Evolutionary conservation across 2,113 vertebrate species (phyloP).

Genomic region (Ovibos moschatus): DNA sequence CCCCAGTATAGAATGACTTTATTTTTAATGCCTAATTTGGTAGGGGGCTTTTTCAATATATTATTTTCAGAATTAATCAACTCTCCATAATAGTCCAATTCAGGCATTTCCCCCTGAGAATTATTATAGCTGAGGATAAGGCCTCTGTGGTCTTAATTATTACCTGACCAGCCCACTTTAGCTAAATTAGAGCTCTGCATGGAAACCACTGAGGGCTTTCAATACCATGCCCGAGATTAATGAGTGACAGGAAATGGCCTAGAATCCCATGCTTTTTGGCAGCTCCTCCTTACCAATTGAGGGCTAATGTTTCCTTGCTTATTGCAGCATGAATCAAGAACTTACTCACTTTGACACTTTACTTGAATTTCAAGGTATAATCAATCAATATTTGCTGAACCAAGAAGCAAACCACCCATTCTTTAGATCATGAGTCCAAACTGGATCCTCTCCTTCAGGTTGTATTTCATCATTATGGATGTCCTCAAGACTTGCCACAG

Average conservation of each 20-base stretch:
- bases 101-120: neutral
- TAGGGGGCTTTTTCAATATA: neutral
- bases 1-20: neutral
- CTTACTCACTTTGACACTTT: neutral
- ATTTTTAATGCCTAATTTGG: neutral
- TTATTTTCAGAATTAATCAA: neutral
- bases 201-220: neutral
- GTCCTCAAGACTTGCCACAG: neutral
- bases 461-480: neutral
- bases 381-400: neutral
- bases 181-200: neutral
- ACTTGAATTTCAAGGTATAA: neutral
- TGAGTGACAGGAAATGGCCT: neutral
- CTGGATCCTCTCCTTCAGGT: neutral
- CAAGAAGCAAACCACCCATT: neutral
- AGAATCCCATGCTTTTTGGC: neutral
- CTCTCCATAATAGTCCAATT: neutral
- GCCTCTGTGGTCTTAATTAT: neutral
- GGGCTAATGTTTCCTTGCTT: neutral
- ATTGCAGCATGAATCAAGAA: neutral
- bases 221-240: neutral
- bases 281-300: neutral
- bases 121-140: neutral
- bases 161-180: neutral
- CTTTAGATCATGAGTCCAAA: neutral